Conservation (phyloP, 2,113 vertebrate genomes). For the Peromyscus polionotus region DNA sequence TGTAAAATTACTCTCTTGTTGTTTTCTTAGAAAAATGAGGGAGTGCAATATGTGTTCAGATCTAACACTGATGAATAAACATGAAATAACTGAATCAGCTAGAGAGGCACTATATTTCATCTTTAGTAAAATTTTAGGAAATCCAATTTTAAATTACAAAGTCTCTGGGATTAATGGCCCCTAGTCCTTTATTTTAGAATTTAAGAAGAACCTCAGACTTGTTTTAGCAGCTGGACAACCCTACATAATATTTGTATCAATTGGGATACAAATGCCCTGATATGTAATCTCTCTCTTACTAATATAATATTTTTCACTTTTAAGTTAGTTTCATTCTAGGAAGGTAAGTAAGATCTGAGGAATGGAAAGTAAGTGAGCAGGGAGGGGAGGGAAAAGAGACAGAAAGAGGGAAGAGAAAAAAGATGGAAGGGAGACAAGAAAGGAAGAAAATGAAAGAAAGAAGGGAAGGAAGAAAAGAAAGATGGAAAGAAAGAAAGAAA, state of each 20-base stretch:
- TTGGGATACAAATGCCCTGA: not conserved
- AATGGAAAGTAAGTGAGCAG: not conserved
- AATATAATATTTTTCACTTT: not conserved
- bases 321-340: not conserved
- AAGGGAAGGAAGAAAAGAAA: rapidly evolving
- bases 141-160: not conserved
- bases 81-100: not conserved
- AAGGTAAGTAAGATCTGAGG: not conserved
- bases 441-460: too few relatives aligned
- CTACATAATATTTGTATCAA: not conserved
- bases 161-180: not conserved
- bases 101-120: not conserved
- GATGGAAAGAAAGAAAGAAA: rapidly evolving
- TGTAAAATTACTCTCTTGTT: not conserved
- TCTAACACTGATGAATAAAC: not conserved
- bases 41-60: not conserved
- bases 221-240: not conserved
- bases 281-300: not conserved
- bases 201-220: not conserved
- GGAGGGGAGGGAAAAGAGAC: rapidly evolving
- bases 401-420: rapidly evolving
- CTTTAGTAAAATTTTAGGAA: not conserved
- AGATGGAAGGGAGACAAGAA: too few relatives aligned
- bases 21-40: not conserved
- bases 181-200: not conserved